Conservation (phyloP, 2,888 invertebrate genomes). For the Athetis lepigone region DNA sequence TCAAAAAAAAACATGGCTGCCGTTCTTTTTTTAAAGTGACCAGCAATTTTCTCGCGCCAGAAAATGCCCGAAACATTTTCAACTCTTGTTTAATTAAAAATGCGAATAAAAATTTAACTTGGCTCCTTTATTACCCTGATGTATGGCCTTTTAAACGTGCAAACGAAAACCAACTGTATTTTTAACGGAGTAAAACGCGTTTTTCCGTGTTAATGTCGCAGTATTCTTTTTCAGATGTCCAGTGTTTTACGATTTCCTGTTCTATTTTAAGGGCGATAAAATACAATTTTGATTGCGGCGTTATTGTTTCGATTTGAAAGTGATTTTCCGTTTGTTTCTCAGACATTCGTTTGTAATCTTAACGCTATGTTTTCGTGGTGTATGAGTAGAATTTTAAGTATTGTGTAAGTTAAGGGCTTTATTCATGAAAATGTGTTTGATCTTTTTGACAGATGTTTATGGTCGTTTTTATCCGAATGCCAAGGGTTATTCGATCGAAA, state of each 20-base stretch:
- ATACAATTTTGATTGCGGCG: conserved; percentile 81
- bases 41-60: conserved; percentile 64
- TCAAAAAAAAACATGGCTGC: conserved; percentile 48
- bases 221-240: conserved; percentile 77
- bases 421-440: conserved; percentile 13
- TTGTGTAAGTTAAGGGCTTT: not conserved
- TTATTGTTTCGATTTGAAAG: conserved; percentile 68
- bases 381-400: conserved; percentile 37
- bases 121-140: conserved; percentile 86
- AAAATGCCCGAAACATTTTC: conserved; percentile 79
- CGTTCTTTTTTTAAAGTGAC: conserved; percentile 55
- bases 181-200: conserved; percentile 46
- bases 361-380: conserved; percentile 35
- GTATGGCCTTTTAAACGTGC: conserved; percentile 74
- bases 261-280: conserved; percentile 85
- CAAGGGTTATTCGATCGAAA: too few relatives aligned
- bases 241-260: conserved; percentile 84
- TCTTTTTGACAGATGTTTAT: not conserved
- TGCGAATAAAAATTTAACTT: conserved; percentile 85
- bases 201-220: conserved; percentile 37
- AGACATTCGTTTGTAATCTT: conserved; percentile 42
- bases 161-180: conserved; percentile 68
- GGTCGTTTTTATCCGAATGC: too few relatives aligned
- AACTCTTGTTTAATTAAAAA: conserved; percentile 88
- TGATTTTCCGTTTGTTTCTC: conserved; percentile 54